Evolutionary conservation across 2,113 vertebrate genomes (phyloP).

Genomic region (Megatriorchis doriae): DNA sequence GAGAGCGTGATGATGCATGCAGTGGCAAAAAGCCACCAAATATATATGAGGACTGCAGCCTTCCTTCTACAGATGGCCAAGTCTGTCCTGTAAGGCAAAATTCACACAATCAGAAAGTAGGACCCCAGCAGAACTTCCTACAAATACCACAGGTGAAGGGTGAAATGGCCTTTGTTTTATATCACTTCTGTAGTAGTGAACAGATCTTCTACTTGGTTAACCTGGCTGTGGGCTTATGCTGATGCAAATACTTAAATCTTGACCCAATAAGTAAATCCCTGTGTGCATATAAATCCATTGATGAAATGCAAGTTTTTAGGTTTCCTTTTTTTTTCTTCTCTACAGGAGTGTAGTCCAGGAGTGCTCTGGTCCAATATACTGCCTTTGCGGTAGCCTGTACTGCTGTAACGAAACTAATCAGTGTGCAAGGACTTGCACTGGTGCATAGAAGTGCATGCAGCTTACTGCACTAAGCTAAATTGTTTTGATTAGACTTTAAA

Average conservation of each 20-base stretch:
- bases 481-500: background rate
- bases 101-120: background rate
- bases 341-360: background rate
- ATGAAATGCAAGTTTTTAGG: background rate
- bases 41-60: background rate
- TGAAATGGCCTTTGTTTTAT: background rate
- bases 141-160: background rate
- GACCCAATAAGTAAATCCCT: background rate
- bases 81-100: background rate
- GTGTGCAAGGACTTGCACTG: background rate
- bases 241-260: background rate
- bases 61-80: background rate
- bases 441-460: background rate
- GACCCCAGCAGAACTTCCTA: background rate
- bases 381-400: background rate
- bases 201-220: background rate
- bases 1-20: background rate
- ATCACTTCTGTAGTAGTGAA: background rate
- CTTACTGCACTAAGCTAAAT: background rate
- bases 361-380: background rate
- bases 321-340: background rate
- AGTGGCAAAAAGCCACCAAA: background rate
- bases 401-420: background rate
- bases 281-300: fast-evolving
- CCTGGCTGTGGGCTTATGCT: background rate